phyloP scores from a whole-genome alignment of 2,797 vertebrate genomes.

The Miichthys miiuy region DNA sequence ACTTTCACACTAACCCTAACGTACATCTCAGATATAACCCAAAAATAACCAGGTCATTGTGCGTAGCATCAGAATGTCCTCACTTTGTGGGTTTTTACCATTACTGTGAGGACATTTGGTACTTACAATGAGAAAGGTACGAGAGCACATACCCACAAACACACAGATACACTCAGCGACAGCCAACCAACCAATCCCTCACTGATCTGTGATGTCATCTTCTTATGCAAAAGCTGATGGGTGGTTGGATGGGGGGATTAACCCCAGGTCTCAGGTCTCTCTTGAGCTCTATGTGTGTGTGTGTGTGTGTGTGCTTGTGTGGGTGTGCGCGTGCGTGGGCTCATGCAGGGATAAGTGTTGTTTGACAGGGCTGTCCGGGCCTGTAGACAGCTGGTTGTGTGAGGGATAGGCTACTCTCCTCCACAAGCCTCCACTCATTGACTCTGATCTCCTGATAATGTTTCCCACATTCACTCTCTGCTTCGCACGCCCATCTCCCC shows the following conservation, averaged over 20 bases:
- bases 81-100: neutral
- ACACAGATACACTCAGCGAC: slow-evolving; percentile 44
- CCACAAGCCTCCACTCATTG: slow-evolving; percentile 65
- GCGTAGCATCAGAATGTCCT: neutral
- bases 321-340: slow-evolving; percentile 43
- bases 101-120: slow-evolving; percentile 19
- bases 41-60: neutral
- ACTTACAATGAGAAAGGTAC: slow-evolving; percentile 38
- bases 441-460: slow-evolving; percentile 69
- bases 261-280: slow-evolving; percentile 70
- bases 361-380: slow-evolving; percentile 73
- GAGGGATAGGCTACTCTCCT: slow-evolving; percentile 81
- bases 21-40: neutral
- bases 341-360: slow-evolving; percentile 77
- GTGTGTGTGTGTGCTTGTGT: slow-evolving; percentile 30
- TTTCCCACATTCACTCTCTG: slow-evolving; percentile 59
- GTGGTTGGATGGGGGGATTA: slow-evolving; percentile 75
- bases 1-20: neutral
- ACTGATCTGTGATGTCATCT: slow-evolving; percentile 81
- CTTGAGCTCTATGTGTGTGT: slow-evolving; percentile 39
- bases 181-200: slow-evolving; percentile 68
- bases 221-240: slow-evolving; percentile 81
- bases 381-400: slow-evolving; percentile 83
- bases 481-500: slow-evolving; percentile 45
- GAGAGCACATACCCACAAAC: slow-evolving; percentile 33